phyloP scores from a whole-genome alignment of 2,113 vertebrate genomes.

The Antennarius striatus region DNA sequence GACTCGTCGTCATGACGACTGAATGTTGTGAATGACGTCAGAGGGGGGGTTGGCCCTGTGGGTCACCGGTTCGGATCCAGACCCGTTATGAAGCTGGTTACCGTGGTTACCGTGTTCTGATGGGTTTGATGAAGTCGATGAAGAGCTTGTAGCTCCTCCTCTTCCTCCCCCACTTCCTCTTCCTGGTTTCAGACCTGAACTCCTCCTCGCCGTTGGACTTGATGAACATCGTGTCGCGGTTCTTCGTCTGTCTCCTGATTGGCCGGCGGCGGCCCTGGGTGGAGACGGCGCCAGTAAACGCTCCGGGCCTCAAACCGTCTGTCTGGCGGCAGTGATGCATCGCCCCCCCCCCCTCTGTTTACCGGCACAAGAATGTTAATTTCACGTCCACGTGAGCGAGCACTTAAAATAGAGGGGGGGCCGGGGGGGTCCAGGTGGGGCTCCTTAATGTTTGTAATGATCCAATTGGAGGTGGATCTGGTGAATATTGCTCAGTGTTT shows the following conservation, averaged over 20 bases:
- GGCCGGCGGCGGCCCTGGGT: conserved; percentile 51
- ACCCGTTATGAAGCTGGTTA: too few species aligned
- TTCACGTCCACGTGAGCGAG: conserved; percentile 31
- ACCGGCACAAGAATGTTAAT: conserved; percentile 67
- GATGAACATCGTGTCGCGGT: conserved; percentile 8
- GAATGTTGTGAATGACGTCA: too few species aligned
- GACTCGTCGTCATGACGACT: too few species aligned
- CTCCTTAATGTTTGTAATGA: conserved; percentile 70
- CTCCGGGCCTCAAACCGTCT: conserved; percentile 61
- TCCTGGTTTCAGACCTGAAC: not conserved
- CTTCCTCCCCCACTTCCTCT: too few species aligned
- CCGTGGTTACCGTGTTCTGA: too few species aligned
- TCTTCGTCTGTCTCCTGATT: conserved; percentile 4
- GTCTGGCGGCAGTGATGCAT: conserved; percentile 66
- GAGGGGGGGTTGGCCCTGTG: too few species aligned
- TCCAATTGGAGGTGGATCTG: conserved; percentile 67
- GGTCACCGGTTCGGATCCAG: too few species aligned
- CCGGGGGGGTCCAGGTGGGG: conserved; percentile 13
- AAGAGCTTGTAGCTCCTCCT: too few species aligned
- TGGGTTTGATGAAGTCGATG: too few species aligned
- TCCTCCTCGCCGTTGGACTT: not conserved
- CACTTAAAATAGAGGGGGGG: conserved; percentile 56
- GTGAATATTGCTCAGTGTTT: conserved; percentile 85
- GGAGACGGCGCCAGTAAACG: conserved; percentile 66
- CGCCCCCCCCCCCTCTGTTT: conserved; percentile 59